phyloP scores from a whole-genome alignment of 2,888 invertebrate genomes.

The Hydrotaea diabolus region DNA sequence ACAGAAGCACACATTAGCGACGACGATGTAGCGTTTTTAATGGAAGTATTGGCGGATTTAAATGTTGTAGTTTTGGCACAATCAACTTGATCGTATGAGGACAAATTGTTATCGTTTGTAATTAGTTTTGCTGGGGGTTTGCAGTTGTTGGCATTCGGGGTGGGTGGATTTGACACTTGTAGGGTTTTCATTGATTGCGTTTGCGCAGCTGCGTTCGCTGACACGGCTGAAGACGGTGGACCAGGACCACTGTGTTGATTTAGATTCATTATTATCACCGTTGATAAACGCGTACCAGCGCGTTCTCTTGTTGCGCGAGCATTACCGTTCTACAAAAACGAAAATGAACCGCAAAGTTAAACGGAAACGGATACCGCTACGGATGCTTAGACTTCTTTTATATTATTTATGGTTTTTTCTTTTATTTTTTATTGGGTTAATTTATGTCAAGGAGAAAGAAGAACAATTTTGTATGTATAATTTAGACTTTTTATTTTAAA shows the following conservation, averaged over 20 bases:
- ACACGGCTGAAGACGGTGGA: conserved; percentile 72
- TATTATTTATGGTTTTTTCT: neutral
- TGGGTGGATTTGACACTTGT: conserved; percentile 51
- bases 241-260: conserved; percentile 81
- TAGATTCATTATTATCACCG: conserved; percentile 81
- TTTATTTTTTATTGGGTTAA: conserved; percentile 24
- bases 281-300: conserved; percentile 69
- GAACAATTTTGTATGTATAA: neutral
- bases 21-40: neutral
- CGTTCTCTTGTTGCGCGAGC: conserved; percentile 35
- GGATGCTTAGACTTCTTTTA: neutral
- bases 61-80: conserved; percentile 47
- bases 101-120: conserved; percentile 54
- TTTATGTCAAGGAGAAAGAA: neutral
- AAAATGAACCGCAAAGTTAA: neutral
- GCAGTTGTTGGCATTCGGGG: conserved; percentile 20
- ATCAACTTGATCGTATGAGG: conserved; percentile 67
- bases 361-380: conserved; percentile 25
- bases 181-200: conserved; percentile 60
- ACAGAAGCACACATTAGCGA: conserved; percentile 59
- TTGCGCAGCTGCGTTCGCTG: conserved; percentile 40
- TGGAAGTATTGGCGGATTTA: conserved; percentile 25
- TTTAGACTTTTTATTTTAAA: conserved; percentile 29
- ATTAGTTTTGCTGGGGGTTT: conserved; percentile 16
- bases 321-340: conserved; percentile 55